Conservation (phyloP, 2,113 vertebrate genomes). For the Leucoraja erinaceus region DNA sequence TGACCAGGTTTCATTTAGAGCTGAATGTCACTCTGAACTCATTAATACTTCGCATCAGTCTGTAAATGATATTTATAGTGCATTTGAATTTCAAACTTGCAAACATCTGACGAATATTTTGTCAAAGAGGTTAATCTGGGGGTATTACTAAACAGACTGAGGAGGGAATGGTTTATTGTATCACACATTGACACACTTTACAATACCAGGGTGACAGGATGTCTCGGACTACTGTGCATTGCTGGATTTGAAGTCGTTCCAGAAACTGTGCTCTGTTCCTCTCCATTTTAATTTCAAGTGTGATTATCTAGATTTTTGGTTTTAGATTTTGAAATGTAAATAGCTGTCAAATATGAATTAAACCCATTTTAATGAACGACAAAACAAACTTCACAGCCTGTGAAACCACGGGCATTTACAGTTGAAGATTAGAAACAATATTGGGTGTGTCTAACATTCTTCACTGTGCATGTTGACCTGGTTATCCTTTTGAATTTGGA, state of each 20-base stretch:
- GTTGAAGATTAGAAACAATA: background rate
- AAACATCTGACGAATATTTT: background rate
- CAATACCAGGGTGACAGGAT: background rate
- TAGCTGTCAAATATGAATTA: background rate
- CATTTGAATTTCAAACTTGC: background rate
- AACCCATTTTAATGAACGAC: background rate
- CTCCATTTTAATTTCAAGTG: background rate
- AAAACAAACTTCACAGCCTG: background rate
- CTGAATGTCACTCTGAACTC: constrained; percentile 25
- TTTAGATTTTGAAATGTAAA: background rate
- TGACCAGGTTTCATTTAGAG: background rate
- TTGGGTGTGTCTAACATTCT: background rate
- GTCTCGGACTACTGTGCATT: background rate
- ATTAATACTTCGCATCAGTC: background rate
- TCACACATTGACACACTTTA: background rate
- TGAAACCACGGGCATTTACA: background rate
- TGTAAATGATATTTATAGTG: background rate
- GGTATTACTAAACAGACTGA: background rate
- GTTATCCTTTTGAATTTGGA: background rate
- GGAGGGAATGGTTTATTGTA: background rate
- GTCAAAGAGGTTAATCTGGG: background rate
- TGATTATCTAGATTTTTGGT: background rate
- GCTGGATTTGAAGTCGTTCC: background rate
- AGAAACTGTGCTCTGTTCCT: background rate
- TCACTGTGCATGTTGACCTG: background rate